phyloP scores from a whole-genome alignment of 2,888 invertebrate genomes.

The Heliconius ismenius region DNA sequence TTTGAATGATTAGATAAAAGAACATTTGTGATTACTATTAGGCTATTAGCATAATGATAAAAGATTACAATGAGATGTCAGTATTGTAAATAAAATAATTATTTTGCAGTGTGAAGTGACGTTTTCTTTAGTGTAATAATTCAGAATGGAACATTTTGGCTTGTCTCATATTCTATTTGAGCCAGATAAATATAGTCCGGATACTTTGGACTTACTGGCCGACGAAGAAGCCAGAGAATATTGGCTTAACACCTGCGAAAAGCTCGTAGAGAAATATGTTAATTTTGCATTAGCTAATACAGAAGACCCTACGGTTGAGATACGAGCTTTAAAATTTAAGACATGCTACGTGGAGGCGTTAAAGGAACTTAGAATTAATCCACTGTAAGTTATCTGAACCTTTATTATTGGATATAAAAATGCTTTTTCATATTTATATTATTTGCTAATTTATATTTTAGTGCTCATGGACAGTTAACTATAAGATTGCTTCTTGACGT shows the following conservation, averaged over 20 bases:
- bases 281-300: constrained; percentile 90
- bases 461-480: constrained; percentile 90
- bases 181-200: constrained; percentile 91
- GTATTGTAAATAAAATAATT: constrained; percentile 55
- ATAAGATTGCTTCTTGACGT: constrained; percentile 94
- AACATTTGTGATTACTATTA: constrained; percentile 55
- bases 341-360: constrained; percentile 91
- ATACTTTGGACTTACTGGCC: constrained; percentile 93
- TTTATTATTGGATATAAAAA: neutral
- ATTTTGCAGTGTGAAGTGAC: constrained; percentile 38
- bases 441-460: constrained; percentile 57
- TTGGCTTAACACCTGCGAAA: constrained; percentile 96
- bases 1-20: constrained; percentile 62
- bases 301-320: constrained; percentile 87
- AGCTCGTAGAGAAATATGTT: constrained; percentile 92
- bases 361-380: constrained; percentile 88
- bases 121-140: constrained; percentile 38
- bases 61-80: constrained; percentile 65
- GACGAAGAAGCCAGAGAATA: constrained; percentile 93
- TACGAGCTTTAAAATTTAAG: constrained; percentile 91
- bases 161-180: constrained; percentile 85
- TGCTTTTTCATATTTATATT: constrained; percentile 10
- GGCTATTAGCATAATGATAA: constrained; percentile 66
- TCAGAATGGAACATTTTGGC: constrained; percentile 75
- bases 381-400: constrained; percentile 84